These are phyloP conservation scores for Macrophya alboannulata DNA, from an alignment of 2,888 invertebrate species.

Conservation along the genomic window DNA sequence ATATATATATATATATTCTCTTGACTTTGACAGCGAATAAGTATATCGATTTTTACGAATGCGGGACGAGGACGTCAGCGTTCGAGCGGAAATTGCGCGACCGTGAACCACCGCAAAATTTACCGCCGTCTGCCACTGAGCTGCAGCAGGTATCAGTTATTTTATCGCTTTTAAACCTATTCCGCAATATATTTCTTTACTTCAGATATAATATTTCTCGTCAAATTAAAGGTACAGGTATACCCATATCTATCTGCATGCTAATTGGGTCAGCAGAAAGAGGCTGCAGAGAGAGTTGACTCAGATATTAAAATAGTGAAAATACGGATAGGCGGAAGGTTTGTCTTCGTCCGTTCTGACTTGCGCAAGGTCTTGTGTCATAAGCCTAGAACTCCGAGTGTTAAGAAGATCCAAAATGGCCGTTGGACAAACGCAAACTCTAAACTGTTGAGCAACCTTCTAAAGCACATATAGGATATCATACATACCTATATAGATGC, in stretches of 20 bases:
- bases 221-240: too few species aligned
- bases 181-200: too few species aligned
- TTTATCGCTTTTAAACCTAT: not conserved
- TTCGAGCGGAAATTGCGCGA: constrained; percentile 72
- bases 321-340: not conserved
- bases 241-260: not conserved
- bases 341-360: constrained; percentile 39
- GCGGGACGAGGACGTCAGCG: constrained; percentile 72
- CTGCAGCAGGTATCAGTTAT: not conserved
- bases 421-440: constrained; percentile 57
- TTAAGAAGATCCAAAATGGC: constrained; percentile 73
- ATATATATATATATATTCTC: too few species aligned
- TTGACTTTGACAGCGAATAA: constrained; percentile 74
- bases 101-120: constrained; percentile 65
- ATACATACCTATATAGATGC: not conserved
- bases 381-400: constrained; percentile 44
- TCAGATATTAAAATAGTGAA: not conserved
- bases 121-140: not conserved
- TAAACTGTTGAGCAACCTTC: constrained; percentile 72
- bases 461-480: constrained; percentile 60
- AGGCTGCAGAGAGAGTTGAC: not conserved
- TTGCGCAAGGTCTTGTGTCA: constrained; percentile 54
- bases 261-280: not conserved
- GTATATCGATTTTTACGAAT: constrained; percentile 66
- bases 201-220: constrained; percentile 56